These are phyloP conservation scores for Rhagologus leucostigma DNA, from an alignment of 2,113 vertebrate genomes.

Conservation along the genomic window DNA sequence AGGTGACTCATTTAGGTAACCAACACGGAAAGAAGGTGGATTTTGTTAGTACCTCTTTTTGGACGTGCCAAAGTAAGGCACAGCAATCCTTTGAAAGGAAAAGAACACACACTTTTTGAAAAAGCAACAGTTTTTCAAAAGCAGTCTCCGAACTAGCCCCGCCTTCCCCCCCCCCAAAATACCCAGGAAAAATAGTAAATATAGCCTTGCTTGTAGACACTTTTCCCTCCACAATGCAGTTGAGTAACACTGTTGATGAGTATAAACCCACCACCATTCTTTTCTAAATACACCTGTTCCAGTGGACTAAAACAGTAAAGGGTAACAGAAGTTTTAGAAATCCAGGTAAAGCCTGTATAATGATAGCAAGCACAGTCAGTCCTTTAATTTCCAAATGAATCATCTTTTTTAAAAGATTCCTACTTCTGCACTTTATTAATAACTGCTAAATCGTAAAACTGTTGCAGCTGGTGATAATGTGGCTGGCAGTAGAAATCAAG, in stretches of 20 bases:
- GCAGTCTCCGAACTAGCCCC: neutral
- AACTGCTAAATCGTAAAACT: neutral
- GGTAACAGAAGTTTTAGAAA: neutral
- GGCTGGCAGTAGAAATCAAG: neutral
- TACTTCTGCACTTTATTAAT: neutral
- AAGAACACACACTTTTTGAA: neutral
- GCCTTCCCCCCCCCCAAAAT: rapidly evolving
- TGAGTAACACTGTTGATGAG: neutral
- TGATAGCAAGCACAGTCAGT: neutral
- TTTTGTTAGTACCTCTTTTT: neutral
- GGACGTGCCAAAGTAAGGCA: neutral
- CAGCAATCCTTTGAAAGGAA: neutral
- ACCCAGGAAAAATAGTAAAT: neutral
- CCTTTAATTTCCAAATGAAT: neutral
- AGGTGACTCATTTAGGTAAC: neutral
- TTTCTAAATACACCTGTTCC: neutral
- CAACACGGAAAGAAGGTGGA: neutral
- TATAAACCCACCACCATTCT: neutral
- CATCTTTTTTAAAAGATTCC: neutral
- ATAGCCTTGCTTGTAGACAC: neutral
- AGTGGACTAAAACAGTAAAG: neutral
- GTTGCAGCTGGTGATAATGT: neutral
- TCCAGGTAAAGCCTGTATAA: neutral
- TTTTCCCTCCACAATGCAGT: neutral
- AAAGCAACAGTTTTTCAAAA: neutral